These are phyloP conservation scores for Dicaeum eximium DNA, from an alignment of 2,113 vertebrate species.

Conservation along the genomic window DNA sequence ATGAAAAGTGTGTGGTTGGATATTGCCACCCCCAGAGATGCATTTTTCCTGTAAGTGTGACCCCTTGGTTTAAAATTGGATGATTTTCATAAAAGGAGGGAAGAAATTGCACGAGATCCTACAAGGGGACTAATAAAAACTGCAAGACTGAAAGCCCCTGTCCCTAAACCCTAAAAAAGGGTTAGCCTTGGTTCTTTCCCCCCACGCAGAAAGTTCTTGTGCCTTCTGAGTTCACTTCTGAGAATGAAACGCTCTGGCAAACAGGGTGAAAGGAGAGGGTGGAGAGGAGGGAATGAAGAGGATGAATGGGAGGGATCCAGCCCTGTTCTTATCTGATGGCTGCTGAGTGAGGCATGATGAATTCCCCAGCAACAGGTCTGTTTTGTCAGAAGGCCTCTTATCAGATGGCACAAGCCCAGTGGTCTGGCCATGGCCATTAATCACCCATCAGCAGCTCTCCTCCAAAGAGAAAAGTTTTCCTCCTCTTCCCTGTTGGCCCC, in stretches of 20 bases:
- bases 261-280: constrained; percentile 51
- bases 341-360: constrained; percentile 53
- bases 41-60: rapidly evolving
- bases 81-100: neutral
- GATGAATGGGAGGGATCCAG: constrained; percentile 37
- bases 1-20: neutral
- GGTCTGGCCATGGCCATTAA: neutral
- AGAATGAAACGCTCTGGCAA: constrained; percentile 36
- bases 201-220: neutral
- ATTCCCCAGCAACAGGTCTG: constrained; percentile 60
- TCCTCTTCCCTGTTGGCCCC: neutral
- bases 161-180: neutral
- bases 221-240: neutral
- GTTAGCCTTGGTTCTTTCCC: neutral
- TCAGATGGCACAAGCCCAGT: constrained; percentile 54
- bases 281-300: constrained; percentile 36
- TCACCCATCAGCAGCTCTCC: constrained; percentile 3
- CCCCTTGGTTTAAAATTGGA: neutral
- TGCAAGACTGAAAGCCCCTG: neutral
- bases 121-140: neutral
- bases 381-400: constrained; percentile 61
- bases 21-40: neutral
- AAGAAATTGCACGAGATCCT: neutral
- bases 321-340: constrained; percentile 34
- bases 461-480: neutral